A percentile compares a stretch with the other conserved stretches of the same genome.
phyloP scores from a whole-genome alignment of 1,140 invertebrate genomes.

The Zaprionus vittiger region DNA sequence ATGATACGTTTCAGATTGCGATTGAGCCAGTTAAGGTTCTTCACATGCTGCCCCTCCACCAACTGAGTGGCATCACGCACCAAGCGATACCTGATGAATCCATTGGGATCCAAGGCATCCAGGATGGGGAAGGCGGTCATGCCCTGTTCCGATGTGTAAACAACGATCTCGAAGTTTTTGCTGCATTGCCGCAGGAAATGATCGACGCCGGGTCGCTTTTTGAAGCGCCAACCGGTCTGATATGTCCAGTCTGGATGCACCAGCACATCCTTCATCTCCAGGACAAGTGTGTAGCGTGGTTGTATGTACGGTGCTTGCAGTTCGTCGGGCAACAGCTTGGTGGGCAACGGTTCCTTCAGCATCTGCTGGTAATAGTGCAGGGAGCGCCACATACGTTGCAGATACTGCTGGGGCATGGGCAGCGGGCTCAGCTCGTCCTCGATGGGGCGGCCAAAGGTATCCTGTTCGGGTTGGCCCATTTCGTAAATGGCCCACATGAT shows the following conservation, averaged over 20 bases:
- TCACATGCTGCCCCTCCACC: constrained; percentile 96
- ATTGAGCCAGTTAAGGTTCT: constrained; percentile 97
- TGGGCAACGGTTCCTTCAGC: constrained; percentile 96
- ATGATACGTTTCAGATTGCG: constrained; percentile 97
- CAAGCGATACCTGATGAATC: constrained; percentile 94
- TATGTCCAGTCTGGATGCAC: constrained; percentile 99
- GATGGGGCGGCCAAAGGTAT: constrained; percentile 90
- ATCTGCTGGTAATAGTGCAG: constrained; percentile 92
- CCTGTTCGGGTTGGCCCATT: constrained; percentile 89
- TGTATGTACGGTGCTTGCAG: constrained; percentile 96
- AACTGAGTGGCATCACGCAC: constrained; percentile 98
- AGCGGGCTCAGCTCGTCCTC: constrained; percentile 92
- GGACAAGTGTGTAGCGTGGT: constrained; percentile 97
- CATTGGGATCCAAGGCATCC: constrained; percentile 96
- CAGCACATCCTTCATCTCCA: constrained; percentile 97
- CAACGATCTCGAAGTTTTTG: constrained; percentile 97
- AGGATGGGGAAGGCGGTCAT: constrained; percentile 97
- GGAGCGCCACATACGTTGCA: constrained; percentile 90
- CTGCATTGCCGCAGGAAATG: constrained; percentile 96
- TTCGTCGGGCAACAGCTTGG: constrained; percentile 97
- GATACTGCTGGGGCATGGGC: constrained; percentile 89
- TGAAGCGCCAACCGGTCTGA: constrained; percentile 92
- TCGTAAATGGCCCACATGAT: constrained; percentile 87
- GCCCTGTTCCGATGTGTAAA: constrained; percentile 97
- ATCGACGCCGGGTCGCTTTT: constrained; percentile 98